These are phyloP conservation scores for Battus philenor DNA, from an alignment of 1,140 invertebrate species.

Conservation along the genomic window DNA sequence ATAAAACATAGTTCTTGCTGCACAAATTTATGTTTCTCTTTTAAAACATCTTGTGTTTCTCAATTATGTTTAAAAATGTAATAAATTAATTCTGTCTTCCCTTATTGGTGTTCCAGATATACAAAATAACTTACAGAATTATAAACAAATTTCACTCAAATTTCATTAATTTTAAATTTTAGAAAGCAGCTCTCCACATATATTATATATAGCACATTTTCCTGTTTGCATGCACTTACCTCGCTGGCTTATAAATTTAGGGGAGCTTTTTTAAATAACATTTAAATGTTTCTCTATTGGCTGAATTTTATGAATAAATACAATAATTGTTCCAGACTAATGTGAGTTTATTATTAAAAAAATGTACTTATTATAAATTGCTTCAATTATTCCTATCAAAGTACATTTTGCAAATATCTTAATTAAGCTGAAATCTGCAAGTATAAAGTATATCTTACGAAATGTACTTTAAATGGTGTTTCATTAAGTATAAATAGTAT, in stretches of 20 bases:
- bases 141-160: conserved; percentile 25
- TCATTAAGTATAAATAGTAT: conserved; percentile 28
- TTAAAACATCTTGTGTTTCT: too few relatives aligned
- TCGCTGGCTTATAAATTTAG: conserved; percentile 59
- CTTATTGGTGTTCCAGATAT: conserved; percentile 40
- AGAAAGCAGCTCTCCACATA: conserved; percentile 44
- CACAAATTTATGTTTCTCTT: neutral
- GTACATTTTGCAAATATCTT: conserved; percentile 15
- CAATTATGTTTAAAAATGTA: too few relatives aligned
- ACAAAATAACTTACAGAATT: conserved; percentile 18
- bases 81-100: too few relatives aligned
- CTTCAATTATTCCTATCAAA: conserved; percentile 30
- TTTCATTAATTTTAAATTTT: conserved; percentile 26
- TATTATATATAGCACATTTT: conserved; percentile 62
- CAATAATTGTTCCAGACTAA: conserved; percentile 30
- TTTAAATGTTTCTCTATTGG: conserved; percentile 55
- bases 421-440: too few relatives aligned
- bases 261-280: conserved; percentile 47
- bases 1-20: neutral
- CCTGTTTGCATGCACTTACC: conserved; percentile 64
- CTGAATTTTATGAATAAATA: conserved; percentile 44
- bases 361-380: conserved; percentile 44
- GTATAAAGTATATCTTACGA: too few relatives aligned
- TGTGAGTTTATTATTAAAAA: conserved; percentile 34
- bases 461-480: conserved; percentile 36